A percentile compares a stretch with the other conserved stretches of the same genome.
Conservation (phyloP, 2,113 vertebrate species). For the Zapus hudsonius region DNA sequence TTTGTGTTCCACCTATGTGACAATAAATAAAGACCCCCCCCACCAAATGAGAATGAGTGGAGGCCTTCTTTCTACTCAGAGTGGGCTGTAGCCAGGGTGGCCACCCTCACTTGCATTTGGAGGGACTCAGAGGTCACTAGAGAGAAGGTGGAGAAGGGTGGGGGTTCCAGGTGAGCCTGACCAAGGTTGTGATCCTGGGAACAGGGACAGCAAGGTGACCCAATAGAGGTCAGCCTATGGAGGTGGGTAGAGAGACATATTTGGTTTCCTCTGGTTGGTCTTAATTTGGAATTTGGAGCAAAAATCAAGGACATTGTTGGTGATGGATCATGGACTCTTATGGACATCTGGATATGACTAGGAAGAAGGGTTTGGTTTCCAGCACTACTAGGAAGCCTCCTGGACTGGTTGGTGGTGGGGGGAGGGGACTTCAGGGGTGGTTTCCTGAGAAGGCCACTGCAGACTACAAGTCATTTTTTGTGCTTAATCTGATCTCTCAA, state of each 20-base stretch:
- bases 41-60: accelerated
- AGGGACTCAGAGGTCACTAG: background rate
- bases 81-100: accelerated
- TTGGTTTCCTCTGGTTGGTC: background rate
- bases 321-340: background rate
- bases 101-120: accelerated
- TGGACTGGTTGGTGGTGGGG: background rate
- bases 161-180: background rate
- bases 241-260: accelerated
- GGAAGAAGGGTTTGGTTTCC: background rate
- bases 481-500: background rate
- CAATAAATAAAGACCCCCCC: accelerated
- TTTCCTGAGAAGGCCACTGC: background rate
- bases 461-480: background rate
- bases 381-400: no score
- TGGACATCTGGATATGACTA: no score
- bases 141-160: background rate
- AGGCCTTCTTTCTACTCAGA: accelerated
- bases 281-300: background rate
- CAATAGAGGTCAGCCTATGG: no score
- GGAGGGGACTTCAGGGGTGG: no score
- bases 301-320: background rate
- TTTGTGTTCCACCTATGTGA: accelerated
- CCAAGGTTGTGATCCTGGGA: background rate
- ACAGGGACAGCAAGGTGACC: background rate